phyloP scores from a whole-genome alignment of 2,797 vertebrate genomes.

The Ambastaia sidthimunki region DNA sequence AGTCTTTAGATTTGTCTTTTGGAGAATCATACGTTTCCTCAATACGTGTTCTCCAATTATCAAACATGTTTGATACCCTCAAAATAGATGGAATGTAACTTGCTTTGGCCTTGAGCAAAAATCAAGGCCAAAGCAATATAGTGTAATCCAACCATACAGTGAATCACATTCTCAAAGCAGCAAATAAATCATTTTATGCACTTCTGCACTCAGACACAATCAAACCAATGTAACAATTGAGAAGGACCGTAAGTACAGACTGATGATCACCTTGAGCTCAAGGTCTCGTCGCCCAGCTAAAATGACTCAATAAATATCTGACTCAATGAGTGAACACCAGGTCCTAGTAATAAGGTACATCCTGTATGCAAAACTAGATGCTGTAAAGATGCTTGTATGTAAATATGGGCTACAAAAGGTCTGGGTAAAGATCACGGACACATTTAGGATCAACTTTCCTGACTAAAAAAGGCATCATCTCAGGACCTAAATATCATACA shows the following conservation, averaged over 20 bases:
- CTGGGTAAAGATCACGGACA: background rate
- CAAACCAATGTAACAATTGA: background rate
- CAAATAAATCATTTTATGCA: too few species aligned
- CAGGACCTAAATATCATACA: background rate
- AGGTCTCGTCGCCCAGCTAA: background rate
- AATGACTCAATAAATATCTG: constrained; percentile 12
- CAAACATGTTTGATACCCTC: too few species aligned
- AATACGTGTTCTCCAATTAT: too few species aligned
- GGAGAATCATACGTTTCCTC: too few species aligned
- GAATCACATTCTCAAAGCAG: background rate
- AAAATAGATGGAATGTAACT: too few species aligned
- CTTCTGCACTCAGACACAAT: background rate
- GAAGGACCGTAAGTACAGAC: background rate
- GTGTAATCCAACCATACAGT: background rate
- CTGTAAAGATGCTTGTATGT: background rate
- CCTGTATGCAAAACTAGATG: background rate
- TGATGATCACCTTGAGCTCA: constrained; percentile 39
- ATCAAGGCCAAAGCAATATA: too few species aligned
- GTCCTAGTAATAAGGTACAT: background rate
- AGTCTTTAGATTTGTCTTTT: too few species aligned
- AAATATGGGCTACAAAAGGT: background rate
- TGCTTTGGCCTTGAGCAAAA: too few species aligned
- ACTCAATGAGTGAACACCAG: constrained; percentile 10
- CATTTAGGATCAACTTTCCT: background rate
- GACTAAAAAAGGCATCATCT: background rate